phyloP scores from a whole-genome alignment of 2,888 invertebrate genomes.

The Campoplex nolae region DNA sequence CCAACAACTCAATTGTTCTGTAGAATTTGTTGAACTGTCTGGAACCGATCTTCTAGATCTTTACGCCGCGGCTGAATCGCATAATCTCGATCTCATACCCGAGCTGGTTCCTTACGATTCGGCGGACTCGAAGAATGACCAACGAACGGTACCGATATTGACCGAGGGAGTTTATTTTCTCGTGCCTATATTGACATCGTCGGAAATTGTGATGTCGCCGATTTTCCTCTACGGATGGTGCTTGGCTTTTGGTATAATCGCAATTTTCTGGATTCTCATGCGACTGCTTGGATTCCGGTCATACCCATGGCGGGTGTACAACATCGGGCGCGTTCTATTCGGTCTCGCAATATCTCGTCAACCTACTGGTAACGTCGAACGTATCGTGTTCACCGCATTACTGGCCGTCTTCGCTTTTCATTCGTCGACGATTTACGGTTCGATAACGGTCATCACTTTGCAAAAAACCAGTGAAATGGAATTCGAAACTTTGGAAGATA shows the following conservation, averaged over 20 bases:
- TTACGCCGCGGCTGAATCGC: neutral
- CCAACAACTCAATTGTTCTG: neutral
- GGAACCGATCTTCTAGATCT: neutral
- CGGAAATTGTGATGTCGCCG: neutral
- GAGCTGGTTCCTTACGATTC: conserved; percentile 19
- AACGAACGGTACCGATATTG: neutral
- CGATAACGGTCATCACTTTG: conserved; percentile 62
- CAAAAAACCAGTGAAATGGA: conserved; percentile 14
- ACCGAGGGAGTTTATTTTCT: neutral
- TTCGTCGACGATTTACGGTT: conserved; percentile 51
- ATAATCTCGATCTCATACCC: neutral
- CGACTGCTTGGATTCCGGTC: neutral
- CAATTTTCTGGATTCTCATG: neutral
- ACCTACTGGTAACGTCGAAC: conserved; percentile 45
- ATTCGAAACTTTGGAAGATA: conserved; percentile 51
- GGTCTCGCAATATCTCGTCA: neutral
- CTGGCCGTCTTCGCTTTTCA: neutral
- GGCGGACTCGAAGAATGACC: too few species aligned
- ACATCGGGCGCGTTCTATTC: conserved; percentile 50
- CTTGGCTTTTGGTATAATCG: neutral
- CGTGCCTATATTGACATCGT: neutral
- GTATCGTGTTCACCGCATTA: conserved; percentile 57
- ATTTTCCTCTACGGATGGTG: conserved; percentile 15
- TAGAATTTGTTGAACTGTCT: neutral
- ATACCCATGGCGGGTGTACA: conserved; percentile 44